Evolutionary conservation across 2,888 invertebrate species (phyloP), one percentile per base, ranked within the genome.

Genomic region (Tenthredo distinguenda): DNA sequence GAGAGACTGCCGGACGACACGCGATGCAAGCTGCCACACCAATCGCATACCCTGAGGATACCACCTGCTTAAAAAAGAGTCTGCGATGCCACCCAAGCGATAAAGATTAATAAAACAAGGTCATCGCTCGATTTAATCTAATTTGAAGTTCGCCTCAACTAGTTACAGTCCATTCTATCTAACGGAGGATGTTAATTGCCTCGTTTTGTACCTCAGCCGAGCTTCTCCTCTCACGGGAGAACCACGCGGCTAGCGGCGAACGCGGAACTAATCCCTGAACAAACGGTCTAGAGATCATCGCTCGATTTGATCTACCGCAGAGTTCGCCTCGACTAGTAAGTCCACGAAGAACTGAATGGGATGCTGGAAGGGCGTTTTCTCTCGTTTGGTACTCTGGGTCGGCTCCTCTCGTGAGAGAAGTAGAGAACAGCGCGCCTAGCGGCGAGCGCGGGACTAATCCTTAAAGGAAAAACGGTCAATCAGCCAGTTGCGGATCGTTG

Each of bases 31-130:
- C 81, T 81, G 81, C 40, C 62, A 37, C 37, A 62, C 58, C 81
- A 2, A 62, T 62, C 62, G 81, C 62, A 55, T 62, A 81, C 58
- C 40, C n/a, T 9, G 40, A 81, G 62, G 81, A 77, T 21, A 21
- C 81, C 58, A 62, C 58, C 81, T 62, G 81, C 81, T 81, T 26
- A 34, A 34, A 55, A 34, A 62, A 79, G 58, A 81, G 62, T 40
- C 81, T 62, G 81, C 37, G 37, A 81, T 81, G 81, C 81, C 81
- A 81, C 81, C 58, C 81, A 62, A 40, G 81, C 62, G 81, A 81
- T 81, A 62, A 81, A 81, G 40, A 81, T 81, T 81, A 62, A 40
- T 62, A 40, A 81, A 81, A 81, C 81, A 81, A 81, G 81, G 81
- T 81, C 81, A 81, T n/a, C 81, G 31, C 5, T 55, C 50, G 50